Percentiles rank a stretch among this genome's conserved stretches.
Conservation (phyloP, 2,113 vertebrate genomes). For the Myotis davidii region DNA sequence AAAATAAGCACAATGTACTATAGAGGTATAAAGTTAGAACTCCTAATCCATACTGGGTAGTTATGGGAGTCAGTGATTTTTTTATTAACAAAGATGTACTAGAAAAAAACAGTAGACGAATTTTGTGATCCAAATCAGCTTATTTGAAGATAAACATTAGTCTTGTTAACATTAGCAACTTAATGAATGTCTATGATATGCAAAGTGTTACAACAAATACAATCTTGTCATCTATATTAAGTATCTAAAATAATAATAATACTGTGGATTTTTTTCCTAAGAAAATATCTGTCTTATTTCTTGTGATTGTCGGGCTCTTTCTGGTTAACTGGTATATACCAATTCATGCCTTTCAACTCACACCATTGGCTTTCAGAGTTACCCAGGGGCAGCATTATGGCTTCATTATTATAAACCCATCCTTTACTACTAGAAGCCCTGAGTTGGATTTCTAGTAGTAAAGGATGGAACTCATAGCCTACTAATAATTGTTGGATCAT, state of each 20-base stretch:
- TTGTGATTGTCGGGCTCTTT: slow-evolving; percentile 3
- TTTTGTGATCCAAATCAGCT: slow-evolving; percentile 15
- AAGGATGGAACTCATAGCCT: neutral
- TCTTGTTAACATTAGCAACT: neutral
- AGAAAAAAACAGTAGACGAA: slow-evolving; percentile 33
- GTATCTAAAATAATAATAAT: neutral
- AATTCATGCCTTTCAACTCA: neutral
- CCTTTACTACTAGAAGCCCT: neutral
- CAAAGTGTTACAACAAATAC: neutral
- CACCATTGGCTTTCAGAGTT: neutral
- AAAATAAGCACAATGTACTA: neutral
- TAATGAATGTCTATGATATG: slow-evolving; percentile 6
- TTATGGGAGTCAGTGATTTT: slow-evolving; percentile 27
- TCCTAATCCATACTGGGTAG: neutral
- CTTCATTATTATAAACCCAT: slow-evolving; percentile 32
- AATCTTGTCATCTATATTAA: neutral
- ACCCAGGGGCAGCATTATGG: neutral
- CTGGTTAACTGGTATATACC: neutral
- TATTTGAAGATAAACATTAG: neutral
- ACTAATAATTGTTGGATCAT: neutral
- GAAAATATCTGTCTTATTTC: slow-evolving; percentile 38
- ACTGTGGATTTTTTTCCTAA: neutral
- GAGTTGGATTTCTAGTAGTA: too few relatives aligned
- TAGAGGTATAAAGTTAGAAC: neutral
- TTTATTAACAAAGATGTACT: neutral